These are phyloP conservation scores for Ginglymostoma cirratum DNA, from an alignment of 2,113 vertebrate genomes.

Conservation along the genomic window DNA sequence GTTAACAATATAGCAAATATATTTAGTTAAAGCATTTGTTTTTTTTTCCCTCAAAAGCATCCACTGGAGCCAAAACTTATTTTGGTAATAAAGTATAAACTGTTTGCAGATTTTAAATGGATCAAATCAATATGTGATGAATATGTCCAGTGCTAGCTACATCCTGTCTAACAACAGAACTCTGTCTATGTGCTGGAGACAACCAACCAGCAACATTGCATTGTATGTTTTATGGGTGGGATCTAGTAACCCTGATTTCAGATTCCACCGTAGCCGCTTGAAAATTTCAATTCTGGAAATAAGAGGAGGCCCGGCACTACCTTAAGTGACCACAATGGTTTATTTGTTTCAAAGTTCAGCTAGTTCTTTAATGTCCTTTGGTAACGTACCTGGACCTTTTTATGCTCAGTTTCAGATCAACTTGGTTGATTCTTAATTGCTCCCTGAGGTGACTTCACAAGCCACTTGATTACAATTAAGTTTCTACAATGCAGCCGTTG, in stretches of 20 bases:
- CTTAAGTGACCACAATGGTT: neutral
- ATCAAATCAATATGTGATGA: neutral
- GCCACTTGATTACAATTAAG: neutral
- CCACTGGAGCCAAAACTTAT: neutral
- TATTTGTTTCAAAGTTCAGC: neutral
- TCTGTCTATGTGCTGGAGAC: neutral
- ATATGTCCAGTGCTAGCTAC: neutral
- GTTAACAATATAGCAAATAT: neutral
- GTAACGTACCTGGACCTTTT: no score
- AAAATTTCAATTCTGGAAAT: neutral
- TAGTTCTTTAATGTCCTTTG: neutral
- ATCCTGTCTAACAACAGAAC: neutral
- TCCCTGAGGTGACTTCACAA: neutral
- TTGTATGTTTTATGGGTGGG: neutral
- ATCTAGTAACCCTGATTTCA: neutral
- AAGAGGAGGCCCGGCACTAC: neutral
- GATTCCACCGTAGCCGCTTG: neutral
- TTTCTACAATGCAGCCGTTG: neutral
- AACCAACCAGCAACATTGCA: neutral
- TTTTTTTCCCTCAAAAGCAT: neutral
- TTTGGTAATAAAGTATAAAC: neutral
- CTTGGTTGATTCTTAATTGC: neutral
- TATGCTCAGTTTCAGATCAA: neutral
- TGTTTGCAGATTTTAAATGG: neutral
- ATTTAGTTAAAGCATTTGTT: neutral